These are phyloP conservation scores for Halichoeres trimaculatus DNA, from an alignment of 2,113 vertebrate genomes.

Conservation along the genomic window DNA sequence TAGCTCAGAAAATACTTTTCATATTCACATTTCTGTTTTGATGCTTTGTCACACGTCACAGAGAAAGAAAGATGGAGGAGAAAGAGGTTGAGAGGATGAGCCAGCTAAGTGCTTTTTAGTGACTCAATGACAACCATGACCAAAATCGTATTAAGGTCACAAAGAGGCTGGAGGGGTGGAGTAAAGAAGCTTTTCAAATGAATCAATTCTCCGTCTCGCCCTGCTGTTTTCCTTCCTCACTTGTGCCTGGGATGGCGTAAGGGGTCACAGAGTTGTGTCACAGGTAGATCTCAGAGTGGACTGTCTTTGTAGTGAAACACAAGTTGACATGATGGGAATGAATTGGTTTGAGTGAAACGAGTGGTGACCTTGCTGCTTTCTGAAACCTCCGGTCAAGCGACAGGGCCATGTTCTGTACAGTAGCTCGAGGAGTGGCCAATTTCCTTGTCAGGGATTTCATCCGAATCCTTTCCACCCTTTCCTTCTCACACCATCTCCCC, in stretches of 20 bases:
- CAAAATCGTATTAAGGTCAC: conserved; percentile 76
- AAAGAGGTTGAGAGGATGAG: conserved; percentile 44
- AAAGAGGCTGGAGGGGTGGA: conserved; percentile 61
- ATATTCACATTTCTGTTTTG: conserved; percentile 1
- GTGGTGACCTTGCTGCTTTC: conserved; percentile 39
- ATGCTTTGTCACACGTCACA: conserved; percentile 2
- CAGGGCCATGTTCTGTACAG: background rate
- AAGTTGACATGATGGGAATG: conserved; percentile 20
- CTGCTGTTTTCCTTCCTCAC: conserved; percentile 2
- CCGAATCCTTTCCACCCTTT: conserved; percentile 59
- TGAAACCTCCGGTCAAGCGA: conserved; percentile 24
- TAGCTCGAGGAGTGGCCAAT: conserved; percentile 28
- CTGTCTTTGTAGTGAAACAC: conserved; percentile 10
- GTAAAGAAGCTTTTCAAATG: conserved; percentile 67
- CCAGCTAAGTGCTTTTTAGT: conserved; percentile 69
- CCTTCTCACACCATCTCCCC: conserved; percentile 58
- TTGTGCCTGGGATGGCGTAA: background rate
- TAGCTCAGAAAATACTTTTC: background rate
- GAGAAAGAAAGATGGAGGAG: conserved; percentile 11
- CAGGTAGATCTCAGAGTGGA: conserved; percentile 1
- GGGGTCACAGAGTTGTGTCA: background rate
- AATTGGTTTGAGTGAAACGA: conserved; percentile 33
- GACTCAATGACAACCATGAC: conserved; percentile 68
- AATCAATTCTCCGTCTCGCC: conserved; percentile 65
- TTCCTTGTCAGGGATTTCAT: conserved; percentile 60